A percentile compares a stretch with the other conserved stretches of the same genome.
Conservation (phyloP, 2,113 vertebrate species). For the Circaetus gallicus region DNA sequence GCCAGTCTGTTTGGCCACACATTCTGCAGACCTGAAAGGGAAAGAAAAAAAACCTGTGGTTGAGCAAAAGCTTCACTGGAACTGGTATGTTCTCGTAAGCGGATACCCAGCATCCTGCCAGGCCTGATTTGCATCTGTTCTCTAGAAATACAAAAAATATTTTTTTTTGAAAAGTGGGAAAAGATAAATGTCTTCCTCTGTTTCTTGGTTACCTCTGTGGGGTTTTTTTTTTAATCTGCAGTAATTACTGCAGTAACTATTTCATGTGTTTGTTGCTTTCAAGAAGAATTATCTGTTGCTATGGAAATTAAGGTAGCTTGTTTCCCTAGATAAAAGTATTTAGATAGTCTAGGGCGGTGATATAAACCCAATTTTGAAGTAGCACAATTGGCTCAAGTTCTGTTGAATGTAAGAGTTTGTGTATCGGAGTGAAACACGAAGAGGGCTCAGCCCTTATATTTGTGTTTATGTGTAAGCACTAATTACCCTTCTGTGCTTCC, state of each 20-base stretch:
- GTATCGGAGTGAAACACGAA: fast-evolving
- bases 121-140: fast-evolving
- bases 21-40: neutral
- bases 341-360: fast-evolving
- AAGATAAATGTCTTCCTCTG: neutral
- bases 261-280: neutral
- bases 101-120: neutral
- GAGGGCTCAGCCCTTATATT: neutral
- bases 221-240: neutral
- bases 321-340: neutral
- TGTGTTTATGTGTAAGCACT: neutral
- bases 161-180: fast-evolving
- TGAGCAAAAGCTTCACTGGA: neutral
- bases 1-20: fast-evolving
- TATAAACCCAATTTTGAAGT: fast-evolving
- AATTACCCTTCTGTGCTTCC: neutral
- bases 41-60: neutral
- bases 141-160: fast-evolving
- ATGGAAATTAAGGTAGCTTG: neutral
- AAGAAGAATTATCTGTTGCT: neutral
- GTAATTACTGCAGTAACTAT: neutral
- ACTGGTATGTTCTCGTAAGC: fast-evolving
- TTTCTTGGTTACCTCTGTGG: neutral
- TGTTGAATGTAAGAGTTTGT: neutral
- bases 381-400: neutral